Percentiles rank a stretch among this genome's conserved stretches.
These are phyloP conservation scores for Didymodactylos carnosus DNA, from an alignment of 2,888 invertebrate genomes.

Conservation along the genomic window DNA sequence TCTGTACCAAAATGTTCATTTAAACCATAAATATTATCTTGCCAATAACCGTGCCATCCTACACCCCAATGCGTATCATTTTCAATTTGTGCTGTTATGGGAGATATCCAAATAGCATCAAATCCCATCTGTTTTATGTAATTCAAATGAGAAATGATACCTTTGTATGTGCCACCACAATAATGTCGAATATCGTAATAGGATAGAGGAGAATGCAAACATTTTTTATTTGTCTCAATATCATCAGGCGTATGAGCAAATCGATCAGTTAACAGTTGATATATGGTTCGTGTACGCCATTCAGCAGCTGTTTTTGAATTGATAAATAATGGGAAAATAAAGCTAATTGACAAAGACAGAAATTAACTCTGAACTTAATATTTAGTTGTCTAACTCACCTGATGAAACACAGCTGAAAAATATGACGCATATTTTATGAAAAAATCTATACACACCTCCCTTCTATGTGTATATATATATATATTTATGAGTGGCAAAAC, in stretches of 20 bases:
- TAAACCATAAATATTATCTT: slow-evolving; percentile 18
- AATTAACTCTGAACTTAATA: too few relatives aligned
- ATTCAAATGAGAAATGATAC: slow-evolving; percentile 17
- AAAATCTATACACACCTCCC: too few relatives aligned
- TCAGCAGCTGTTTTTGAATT: slow-evolving; percentile 1
- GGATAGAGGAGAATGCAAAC: neutral
- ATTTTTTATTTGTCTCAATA: too few relatives aligned
- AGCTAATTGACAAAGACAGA: too few relatives aligned
- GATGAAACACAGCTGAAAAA: too few relatives aligned
- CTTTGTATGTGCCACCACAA: slow-evolving; percentile 19
- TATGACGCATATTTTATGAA: too few relatives aligned
- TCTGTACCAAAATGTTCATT: slow-evolving; percentile 18
- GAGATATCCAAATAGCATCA: slow-evolving; percentile 21
- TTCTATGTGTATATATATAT: too few relatives aligned
- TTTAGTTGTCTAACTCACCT: too few relatives aligned
- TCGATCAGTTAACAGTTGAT: slow-evolving; percentile 18
- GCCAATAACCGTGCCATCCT: slow-evolving; percentile 21
- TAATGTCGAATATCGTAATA: slow-evolving; percentile 17
- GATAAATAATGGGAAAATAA: too few relatives aligned
- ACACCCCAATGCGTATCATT: neutral
- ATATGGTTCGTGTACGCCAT: slow-evolving; percentile 8
- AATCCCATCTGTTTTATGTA: slow-evolving; percentile 19
- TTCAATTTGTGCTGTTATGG: slow-evolving; percentile 18
- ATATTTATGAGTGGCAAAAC: too few relatives aligned
- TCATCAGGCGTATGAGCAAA: slow-evolving; percentile 16